Base-by-base conservation (phyloP, 2,888 invertebrate species). In the Lumbricus terrestris region DNA sequence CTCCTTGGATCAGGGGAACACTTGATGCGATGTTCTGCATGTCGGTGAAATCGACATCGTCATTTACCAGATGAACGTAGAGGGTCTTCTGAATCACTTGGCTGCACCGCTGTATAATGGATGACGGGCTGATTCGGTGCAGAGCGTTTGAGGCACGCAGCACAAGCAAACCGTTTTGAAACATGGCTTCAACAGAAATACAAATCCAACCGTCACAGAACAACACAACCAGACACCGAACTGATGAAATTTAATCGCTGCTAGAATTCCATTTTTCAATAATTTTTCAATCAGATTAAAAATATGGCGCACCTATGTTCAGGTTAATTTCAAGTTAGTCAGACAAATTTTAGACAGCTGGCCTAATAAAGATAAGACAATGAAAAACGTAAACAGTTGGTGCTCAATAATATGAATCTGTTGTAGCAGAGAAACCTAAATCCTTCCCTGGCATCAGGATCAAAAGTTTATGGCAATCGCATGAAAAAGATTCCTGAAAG, bases 61-160 rank as follows among this genome's bases (percentile, higher is more conserved):
- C 47, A 40, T 90, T 91, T 23, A 91, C 90, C 34, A 92, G 82
- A 85, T 92, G 92, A 38, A 92, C 91, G 69, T 92, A 92, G 34
- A 92, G 89, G 37, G 88, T 90, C 18, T 91, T 82, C 29, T 88
- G 34, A 16, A 92, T 92, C 47, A 88, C 83, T 34, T 89, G 33
- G 23, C 88, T n/a, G n/a, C 92, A 91, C 6, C 42, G 37, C 29
- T 88, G 40, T 33, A 92, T 42, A n/a, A 92, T 40, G 0, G 69
- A n/a, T 16, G 88, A 83, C 29, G 91, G 34, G 34, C 42, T 90
- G 8, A 34, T 54, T 8, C 29, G 54, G 20, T 91, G 89, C 33
- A 88, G 42, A 16, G 47, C 47, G n/a, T 91, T 42, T 15, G 92
- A 92, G n/a, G 89, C 90, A 20, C 92, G 90, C 88, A 92, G 90